These are phyloP conservation scores for Simalia tracyae DNA, from an alignment of 2,797 vertebrate species.

Conservation along the genomic window DNA sequence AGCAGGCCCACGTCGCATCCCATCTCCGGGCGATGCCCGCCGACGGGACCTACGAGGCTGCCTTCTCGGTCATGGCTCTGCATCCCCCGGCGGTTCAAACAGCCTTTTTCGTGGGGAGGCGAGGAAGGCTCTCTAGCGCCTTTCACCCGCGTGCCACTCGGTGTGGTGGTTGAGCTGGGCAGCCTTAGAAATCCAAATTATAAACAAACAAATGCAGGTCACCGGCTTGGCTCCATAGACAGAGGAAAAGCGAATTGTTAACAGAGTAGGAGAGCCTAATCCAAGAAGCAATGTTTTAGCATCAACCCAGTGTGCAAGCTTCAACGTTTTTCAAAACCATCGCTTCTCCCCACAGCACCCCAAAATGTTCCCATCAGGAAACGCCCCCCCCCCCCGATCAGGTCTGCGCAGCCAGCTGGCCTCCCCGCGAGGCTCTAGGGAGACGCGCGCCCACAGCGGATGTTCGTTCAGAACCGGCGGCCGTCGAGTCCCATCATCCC, in stretches of 20 bases:
- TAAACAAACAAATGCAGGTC: too few species aligned
- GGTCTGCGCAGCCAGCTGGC: neutral
- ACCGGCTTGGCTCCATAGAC: neutral
- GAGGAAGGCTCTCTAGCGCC: too few species aligned
- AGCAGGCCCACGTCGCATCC: neutral
- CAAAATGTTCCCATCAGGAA: too few species aligned
- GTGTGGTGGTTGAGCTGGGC: neutral
- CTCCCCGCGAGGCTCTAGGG: neutral
- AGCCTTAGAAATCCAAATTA: neutral
- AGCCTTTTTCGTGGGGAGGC: neutral
- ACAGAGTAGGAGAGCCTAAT: too few species aligned
- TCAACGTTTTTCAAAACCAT: neutral
- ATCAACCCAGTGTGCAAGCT: neutral
- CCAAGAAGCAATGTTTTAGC: neutral
- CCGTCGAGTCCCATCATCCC: neutral
- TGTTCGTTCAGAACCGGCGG: neutral
- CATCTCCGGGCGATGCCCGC: too few species aligned
- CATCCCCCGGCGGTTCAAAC: too few species aligned
- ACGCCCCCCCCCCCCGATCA: neutral
- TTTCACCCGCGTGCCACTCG: too few species aligned
- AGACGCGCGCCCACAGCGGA: rapidly evolving
- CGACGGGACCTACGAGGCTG: neutral
- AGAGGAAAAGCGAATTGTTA: too few species aligned
- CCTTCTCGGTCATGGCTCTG: too few species aligned
- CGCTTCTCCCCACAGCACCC: neutral